These are phyloP conservation scores for Drosophila chauvacae DNA, from an alignment of 1,140 invertebrate genomes.

Conservation along the genomic window DNA sequence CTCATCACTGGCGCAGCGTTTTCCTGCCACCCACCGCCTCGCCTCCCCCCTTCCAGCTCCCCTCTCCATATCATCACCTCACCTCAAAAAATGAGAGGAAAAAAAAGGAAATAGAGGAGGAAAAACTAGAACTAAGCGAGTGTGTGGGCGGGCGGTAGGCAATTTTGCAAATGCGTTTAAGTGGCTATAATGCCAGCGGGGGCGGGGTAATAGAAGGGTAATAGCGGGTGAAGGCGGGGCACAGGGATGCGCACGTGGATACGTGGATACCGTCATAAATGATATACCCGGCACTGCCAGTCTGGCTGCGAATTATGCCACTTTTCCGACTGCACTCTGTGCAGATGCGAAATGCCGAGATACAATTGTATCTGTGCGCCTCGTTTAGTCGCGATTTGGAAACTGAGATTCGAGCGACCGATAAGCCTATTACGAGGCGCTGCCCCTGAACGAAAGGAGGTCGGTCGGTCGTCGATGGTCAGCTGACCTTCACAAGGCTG, in stretches of 20 bases:
- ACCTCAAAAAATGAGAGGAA: conserved; percentile 34
- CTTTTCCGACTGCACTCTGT: conserved; percentile 25
- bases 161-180: conserved; percentile 81
- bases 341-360: conserved; percentile 9
- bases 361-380: conserved; percentile 24
- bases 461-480: conserved; percentile 14
- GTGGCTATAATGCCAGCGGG: conserved; percentile 78
- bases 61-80: conserved; percentile 54
- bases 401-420: conserved; percentile 56
- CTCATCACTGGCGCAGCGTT: conserved; percentile 53
- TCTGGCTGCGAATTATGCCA: conserved; percentile 53
- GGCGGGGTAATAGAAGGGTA: conserved; percentile 42
- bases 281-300: conserved; percentile 23
- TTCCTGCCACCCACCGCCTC: not conserved
- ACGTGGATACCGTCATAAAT: conserved; percentile 27
- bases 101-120: conserved; percentile 16
- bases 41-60: not conserved
- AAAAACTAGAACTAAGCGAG: conserved; percentile 40
- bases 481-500: conserved; percentile 24
- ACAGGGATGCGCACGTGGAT: conserved; percentile 67
- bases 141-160: conserved; percentile 72
- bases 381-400: conserved; percentile 61
- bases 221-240: conserved; percentile 13
- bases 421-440: conserved; percentile 62
- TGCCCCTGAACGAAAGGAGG: conserved; percentile 35